Base-by-base conservation (phyloP, 2,888 invertebrate genomes). In the Osmoderma eremita region DNA sequence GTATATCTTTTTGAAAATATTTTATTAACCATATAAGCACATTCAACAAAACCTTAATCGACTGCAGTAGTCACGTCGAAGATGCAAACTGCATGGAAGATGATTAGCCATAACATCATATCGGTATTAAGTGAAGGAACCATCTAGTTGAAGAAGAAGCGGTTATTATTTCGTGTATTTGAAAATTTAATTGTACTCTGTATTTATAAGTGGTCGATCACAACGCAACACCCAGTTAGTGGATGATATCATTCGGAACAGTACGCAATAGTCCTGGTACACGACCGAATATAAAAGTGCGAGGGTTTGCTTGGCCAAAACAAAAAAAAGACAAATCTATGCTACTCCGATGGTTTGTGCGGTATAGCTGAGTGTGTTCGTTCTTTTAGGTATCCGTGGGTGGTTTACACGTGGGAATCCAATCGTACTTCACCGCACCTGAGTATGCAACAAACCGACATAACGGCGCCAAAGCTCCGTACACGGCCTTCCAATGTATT, bases 401-500 rank as follows among this genome's bases (percentile, higher is more conserved):
- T 78, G 76, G 78, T 72, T 74, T 67, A 75, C 78, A 79, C 79
- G 78, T 79, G 80, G 79, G 80, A 80, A 81, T 79, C 77, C 75
- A 85, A 84, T 84, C 84, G 84, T 83, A 81, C 84, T 85, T 85
- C 86, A 54, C n/a, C 39, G 86, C 87, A 87, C 87, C 87, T 87
- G 87, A 87, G 87, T 87, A 87, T 87, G 87, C 86, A 84, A 85
- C 85, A 80, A 82, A 81, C 86, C 87, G 87, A 85, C 87, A 84
- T 81, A 80, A 82, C 84, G 87, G 87, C 87, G 87, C 87, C 87
- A 85, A 80, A 80, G 72, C 74, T 74, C 70, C 20, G 39, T 63
- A 39, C 64, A 61, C 65, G 69, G 63, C 67, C 71, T 70, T 66
- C 69, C 12, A 24, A 15, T 15, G 36, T 58, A 22, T 42, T 24